Evolutionary conservation across 2,797 vertebrate genomes (phyloP), one percentile per base, ranked within the genome.

Genomic region (Protosalanx chinensis): DNA sequence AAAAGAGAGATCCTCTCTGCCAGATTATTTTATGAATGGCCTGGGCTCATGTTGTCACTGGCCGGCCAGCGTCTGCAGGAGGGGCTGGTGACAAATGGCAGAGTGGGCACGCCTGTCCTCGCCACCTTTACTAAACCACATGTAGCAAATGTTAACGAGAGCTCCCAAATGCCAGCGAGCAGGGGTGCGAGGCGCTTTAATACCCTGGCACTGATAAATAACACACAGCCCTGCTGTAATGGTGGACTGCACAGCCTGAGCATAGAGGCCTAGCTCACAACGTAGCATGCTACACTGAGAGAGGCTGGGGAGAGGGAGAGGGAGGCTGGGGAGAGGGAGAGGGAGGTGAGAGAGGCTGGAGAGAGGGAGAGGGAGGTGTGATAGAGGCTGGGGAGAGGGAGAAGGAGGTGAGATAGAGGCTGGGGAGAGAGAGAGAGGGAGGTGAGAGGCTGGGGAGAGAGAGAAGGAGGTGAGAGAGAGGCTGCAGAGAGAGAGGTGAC

Each of bases 81-180:
- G 65, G 68, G 56, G 5, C 70, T 80, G 84, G 87, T 81, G 72
- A 88, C 87, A 84, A 72, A 81, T 63, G 77, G 76, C 61, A 64
- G 76, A 3, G 16, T 69, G 73, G 30, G 41, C 58, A 73, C 58
- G 51, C 76, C 64, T 82, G 76, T 83, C 78, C 76, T 77, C 79
- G 72, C 63, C 84, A 86, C 80, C 79, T 87, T 84, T 74, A 67
- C 85, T 76, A 76, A 92, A 87, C 84, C 77, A 79, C 85, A 88
- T 68, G 85, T 87, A 89, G 77, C 57, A 90, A 87, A 89, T 86
- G 91, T 86, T 91, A 83, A 86, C 82, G 88, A 91, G 83, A 86
- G 82, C 0, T 51, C 85, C 84, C 81, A 89, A 88, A 90, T 90
- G 90, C 87, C 78, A 79, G 71, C 29, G 75, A 75, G 69, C 74